Evolutionary conservation across 2,113 vertebrate species (phyloP), one percentile per base, ranked within the genome.

Genomic region (Cyanoderma ruficeps): DNA sequence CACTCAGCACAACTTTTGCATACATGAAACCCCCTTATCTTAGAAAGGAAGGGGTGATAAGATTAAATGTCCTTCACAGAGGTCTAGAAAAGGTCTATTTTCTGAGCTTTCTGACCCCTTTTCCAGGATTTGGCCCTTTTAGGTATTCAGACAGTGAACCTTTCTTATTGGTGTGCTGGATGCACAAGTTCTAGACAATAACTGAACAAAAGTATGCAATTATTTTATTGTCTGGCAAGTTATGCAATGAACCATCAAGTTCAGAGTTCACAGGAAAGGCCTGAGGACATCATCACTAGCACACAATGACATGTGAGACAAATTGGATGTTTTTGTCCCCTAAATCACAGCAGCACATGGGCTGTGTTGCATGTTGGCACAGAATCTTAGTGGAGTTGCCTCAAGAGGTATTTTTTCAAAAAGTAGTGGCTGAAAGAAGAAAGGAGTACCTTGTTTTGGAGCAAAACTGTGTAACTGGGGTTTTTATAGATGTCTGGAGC

Each of bases 21-120:
- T 78, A 60, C 82, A 55, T 60, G 53, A 89, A 91, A 92, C 41
- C 4, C 4, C 30, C 46, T 93, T 94, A 87, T 94, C 94, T 91
- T 21, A 9, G 47, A 41, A 91, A 89, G 35, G 46, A 93, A 78
- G 50, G 46, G 11, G 10, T 83, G 83, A 69, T 95, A 92, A 96
- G 91, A 89, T 94, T 91, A 78, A 67, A 74, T 70, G 88, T 33
- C 93, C 77, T 93, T 93, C 6, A 4, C 49, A 83, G 53, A 79
- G 79, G 57, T 88, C 76, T 90, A 13, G 49, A 11, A 55, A 65
- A 72, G 15, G 24, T 71, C 28, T 30, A 31, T 89, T 69, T 95
- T 17, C 65, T 44, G 24, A 39, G 46, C 8, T 65, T 95, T 17
- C 65, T 44, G 24, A 39, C 53, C 9, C 13, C 27, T 57, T 15